A percentile compares a stretch with the other conserved stretches of the same genome.
These are phyloP conservation scores for Rhineura floridana DNA, from an alignment of 2,113 vertebrate species.

Conservation along the genomic window DNA sequence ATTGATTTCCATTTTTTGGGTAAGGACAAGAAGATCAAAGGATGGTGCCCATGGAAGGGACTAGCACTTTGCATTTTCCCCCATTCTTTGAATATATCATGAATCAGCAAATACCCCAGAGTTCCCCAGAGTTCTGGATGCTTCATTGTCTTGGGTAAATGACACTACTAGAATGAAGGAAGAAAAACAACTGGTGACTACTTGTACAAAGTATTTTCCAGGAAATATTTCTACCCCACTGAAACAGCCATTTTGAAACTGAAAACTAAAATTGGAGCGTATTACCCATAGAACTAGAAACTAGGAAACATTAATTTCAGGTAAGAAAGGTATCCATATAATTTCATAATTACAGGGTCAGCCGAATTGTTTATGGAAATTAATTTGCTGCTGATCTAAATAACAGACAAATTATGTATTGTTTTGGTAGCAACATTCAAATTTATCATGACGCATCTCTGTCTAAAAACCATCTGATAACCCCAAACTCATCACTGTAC, in stretches of 20 bases:
- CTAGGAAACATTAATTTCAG: not conserved
- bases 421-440: not conserved
- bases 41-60: not conserved
- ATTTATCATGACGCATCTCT: not conserved
- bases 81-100: not conserved
- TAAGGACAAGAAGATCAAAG: not conserved
- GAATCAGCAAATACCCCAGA: not conserved
- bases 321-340: not conserved
- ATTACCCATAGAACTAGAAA: not conserved
- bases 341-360: not conserved
- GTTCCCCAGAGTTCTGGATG: not conserved
- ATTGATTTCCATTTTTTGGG: not conserved
- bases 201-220: not conserved
- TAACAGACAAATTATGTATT: not conserved
- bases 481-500: not conserved
- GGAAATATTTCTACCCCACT: not conserved
- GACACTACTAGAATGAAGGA: not conserved
- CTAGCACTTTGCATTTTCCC: not conserved
- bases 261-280: not conserved
- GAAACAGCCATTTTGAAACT: not conserved
- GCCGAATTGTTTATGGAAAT: not conserved
- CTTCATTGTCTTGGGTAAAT: not conserved
- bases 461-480: not conserved
- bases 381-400: not conserved
- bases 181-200: not conserved